Evolutionary conservation across 1,140 invertebrate genomes (phyloP), one percentile per base, ranked within the genome.

Genomic region (Trichonephila inaurata): DNA sequence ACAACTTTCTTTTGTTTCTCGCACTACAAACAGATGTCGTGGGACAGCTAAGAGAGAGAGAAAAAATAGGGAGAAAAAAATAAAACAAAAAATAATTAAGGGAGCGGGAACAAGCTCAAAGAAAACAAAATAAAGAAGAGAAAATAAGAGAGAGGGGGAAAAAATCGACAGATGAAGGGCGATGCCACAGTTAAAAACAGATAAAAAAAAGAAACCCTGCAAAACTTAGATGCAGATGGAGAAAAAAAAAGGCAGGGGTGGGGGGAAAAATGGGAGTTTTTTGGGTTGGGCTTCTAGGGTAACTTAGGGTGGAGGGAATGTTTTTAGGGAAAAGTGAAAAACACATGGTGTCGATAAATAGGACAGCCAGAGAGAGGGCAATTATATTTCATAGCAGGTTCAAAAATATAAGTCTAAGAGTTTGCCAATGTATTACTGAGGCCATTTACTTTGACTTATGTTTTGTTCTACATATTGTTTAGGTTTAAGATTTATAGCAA

Each of bases 181-280:
- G 66, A 69, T 24, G 66, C 66, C 66, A 24, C 66, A 69, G 66
- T 69, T 24, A 69, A 69, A 69, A 69, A 24, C 21, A 69, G 66
- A 69, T 69, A 69, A 69, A 69, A 69, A 66, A 24, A 69, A 69
- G n/a, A 69, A 69, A 12, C 24, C 12, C 66, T 69, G n/a, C 66
- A 69, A 24, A 69, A 69, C n/a, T 69, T 69, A 69, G 66, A 69
- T 69, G 66, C 66, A 69, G 66, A 69, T 69, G 66, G 66, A 19
- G 7, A 10, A 10, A 28, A 28, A 24, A n/a, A 24, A 12, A 28
- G 8, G n/a, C 10, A 24, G 66, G 66, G 66, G 66, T 69, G 66
- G 24, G 28, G 66, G n/a, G n/a, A n/a, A 69, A 28, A 69, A 69
- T 28, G 66, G 66, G 66, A 69, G 66, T 8, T 69, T 69, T 21